These are phyloP conservation scores for Chloebia gouldiae DNA, from an alignment of 2,113 vertebrate genomes.

Conservation along the genomic window DNA sequence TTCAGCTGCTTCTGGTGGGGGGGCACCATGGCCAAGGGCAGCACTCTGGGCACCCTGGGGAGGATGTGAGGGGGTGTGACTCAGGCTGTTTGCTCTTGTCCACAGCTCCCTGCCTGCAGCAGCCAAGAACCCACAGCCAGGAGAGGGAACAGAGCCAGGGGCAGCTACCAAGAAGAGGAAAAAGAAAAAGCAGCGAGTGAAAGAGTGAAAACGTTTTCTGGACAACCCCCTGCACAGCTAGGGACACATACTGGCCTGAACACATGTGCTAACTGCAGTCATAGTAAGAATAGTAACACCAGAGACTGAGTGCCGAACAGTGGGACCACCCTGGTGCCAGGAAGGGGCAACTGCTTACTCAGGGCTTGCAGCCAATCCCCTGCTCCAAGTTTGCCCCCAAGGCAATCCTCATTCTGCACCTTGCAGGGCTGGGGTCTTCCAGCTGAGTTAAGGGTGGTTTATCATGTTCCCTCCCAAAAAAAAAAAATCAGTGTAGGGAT, in stretches of 20 bases:
- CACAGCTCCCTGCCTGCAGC: neutral
- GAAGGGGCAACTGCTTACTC: neutral
- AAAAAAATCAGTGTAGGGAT: neutral
- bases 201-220: neutral
- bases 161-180: slow-evolving; percentile 9
- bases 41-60: accelerated
- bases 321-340: neutral
- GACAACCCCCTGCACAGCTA: neutral
- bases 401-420: accelerated
- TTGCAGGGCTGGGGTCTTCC: neutral
- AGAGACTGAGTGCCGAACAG: accelerated
- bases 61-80: neutral
- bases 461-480: accelerated
- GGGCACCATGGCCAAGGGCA: accelerated
- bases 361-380: neutral
- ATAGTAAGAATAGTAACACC: neutral
- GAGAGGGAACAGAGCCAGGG: accelerated
- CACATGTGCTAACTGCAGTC: neutral
- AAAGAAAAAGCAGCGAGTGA: slow-evolving; percentile 18
- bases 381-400: neutral
- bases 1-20: neutral
- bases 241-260: neutral
- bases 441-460: neutral
- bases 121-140: neutral
- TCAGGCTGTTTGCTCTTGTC: neutral